These are phyloP conservation scores for Trachymyrmex septentrionalis DNA, from an alignment of 1,140 invertebrate genomes.

Conservation along the genomic window DNA sequence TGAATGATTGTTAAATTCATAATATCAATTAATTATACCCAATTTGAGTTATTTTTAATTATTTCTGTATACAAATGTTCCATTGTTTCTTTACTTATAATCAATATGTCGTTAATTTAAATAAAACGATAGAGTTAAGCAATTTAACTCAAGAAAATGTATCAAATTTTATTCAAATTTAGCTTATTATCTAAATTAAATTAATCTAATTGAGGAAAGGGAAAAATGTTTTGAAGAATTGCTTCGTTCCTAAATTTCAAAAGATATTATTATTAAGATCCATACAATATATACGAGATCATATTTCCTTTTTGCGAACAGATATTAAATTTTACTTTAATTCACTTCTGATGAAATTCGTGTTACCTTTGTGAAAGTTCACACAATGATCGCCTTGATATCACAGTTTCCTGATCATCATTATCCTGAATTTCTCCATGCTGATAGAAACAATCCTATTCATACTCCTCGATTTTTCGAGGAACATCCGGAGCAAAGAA, in stretches of 20 bases:
- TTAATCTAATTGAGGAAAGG: neutral
- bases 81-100: too few relatives aligned
- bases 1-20: too few relatives aligned
- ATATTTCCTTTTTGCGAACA: neutral
- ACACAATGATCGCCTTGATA: neutral
- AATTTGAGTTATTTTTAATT: too few relatives aligned
- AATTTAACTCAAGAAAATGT: too few relatives aligned
- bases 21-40: too few relatives aligned
- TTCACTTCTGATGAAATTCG: neutral
- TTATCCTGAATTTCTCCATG: conserved; percentile 31
- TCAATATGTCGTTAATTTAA: too few relatives aligned
- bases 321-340: neutral
- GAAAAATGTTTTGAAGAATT: neutral
- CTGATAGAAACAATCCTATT: neutral
- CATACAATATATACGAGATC: neutral
- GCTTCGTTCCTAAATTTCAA: neutral
- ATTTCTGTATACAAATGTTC: too few relatives aligned
- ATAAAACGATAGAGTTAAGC: too few relatives aligned
- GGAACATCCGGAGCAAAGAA: neutral
- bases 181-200: too few relatives aligned
- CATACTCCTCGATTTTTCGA: neutral
- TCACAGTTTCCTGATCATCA: neutral
- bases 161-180: too few relatives aligned
- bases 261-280: neutral
- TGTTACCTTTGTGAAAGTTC: neutral